Base-by-base conservation (phyloP, 2,113 vertebrate genomes). In the Zosterops hypoxanthus region DNA sequence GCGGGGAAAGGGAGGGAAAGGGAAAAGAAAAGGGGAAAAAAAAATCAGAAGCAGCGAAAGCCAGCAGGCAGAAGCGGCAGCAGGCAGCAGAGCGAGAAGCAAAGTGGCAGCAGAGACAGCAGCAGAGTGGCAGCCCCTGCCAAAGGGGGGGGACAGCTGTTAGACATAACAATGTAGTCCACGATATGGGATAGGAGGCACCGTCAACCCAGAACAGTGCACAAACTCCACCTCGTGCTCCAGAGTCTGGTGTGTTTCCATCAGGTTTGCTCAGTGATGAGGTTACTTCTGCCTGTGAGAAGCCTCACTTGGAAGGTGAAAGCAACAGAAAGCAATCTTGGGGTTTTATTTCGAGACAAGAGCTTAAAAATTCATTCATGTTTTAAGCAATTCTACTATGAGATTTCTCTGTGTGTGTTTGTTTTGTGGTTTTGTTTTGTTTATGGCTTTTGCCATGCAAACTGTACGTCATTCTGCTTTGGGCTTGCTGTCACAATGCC, bases 231-330 rank as follows among this genome's bases (percentile, higher is more conserved):
- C 60, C 46, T 15, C 4, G 17, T 63, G 39, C 26, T n/a, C 8
- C 49, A 9, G 36, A 63, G 36, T 22, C 47, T 76, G 64, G 44
- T 56, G 29, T 52, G 21, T 77, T 93, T 66, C 92, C 64, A 26
- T 82, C 77, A 42, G 44, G 10, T 66, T 34, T 50, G 36, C 68
- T 77, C 50, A 11, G 44, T 6, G 75, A 21, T 66, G 85, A 81
- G 64, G 36, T 88, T 49, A n/a, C 33, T 61, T 72, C 63, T 87
- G 55, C 22, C 79, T 86, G 64, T 85, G 72, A 90, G 97, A 95
- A 93, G 44, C 94, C 70, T 91, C 87, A 77, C 76, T 65, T 57
- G 53, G 34, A 59, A 90, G 88, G 39, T 55, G 84, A 95, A 94
- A 96, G 77, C 78, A 85, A 21, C 36, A 66, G 78, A 86, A 71